These are phyloP conservation scores for Parapsyche elsis DNA, from an alignment of 1,140 invertebrate species.

Conservation along the genomic window DNA sequence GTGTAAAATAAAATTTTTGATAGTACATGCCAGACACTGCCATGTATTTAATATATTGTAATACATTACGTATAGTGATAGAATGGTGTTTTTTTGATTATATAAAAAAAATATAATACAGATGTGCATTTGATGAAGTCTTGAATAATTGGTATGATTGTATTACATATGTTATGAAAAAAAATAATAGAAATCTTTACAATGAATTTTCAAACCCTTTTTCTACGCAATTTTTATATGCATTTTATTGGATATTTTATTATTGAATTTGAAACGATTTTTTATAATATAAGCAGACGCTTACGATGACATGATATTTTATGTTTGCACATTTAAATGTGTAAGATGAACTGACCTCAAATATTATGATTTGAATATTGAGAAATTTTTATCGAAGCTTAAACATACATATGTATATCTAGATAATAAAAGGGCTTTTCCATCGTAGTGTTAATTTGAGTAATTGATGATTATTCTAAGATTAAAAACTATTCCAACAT, in stretches of 20 bases:
- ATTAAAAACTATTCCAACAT: slow-evolving; percentile 34
- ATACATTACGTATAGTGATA: not conserved
- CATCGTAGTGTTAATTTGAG: slow-evolving; percentile 9
- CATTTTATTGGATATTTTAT: not conserved
- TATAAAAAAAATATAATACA: no score
- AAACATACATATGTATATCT: not conserved
- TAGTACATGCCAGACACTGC: slow-evolving; percentile 31
- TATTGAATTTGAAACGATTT: slow-evolving; percentile 3
- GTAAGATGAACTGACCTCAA: slow-evolving; percentile 16
- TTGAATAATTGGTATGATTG: no score
- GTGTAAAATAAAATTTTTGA: not conserved
- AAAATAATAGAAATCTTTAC: not conserved
- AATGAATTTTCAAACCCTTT: slow-evolving; percentile 23
- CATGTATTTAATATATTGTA: not conserved
- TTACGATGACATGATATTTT: no score
- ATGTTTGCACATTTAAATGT: not conserved
- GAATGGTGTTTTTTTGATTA: no score
- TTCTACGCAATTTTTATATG: slow-evolving; percentile 17
- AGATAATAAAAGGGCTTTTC: not conserved
- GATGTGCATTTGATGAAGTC: no score
- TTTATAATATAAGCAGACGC: not conserved
- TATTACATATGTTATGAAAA: no score
- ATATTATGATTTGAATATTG: not conserved
- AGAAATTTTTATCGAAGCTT: not conserved
- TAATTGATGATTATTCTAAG: slow-evolving; percentile 31